Evolutionary conservation across 1,140 invertebrate species (phyloP).

Genomic region (Leptinotarsa texana): DNA sequence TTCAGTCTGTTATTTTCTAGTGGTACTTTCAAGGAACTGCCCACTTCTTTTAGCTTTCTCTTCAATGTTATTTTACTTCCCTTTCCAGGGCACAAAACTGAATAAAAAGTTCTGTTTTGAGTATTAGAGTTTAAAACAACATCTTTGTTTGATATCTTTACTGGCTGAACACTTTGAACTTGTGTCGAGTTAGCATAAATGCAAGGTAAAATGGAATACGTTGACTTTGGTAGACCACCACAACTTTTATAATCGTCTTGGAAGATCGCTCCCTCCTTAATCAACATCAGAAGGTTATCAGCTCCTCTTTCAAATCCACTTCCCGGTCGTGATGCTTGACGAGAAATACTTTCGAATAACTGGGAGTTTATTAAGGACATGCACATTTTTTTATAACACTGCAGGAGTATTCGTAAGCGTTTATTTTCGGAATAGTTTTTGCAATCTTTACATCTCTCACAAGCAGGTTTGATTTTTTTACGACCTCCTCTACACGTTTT

Average conservation of each 20-base stretch:
- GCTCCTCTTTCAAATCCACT: constrained; percentile 52
- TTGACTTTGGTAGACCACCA: constrained; percentile 69
- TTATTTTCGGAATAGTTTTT: constrained; percentile 82
- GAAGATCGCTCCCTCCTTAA: constrained; percentile 79
- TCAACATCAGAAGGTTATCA: constrained; percentile 69
- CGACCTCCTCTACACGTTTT: constrained; percentile 77
- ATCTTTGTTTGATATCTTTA: constrained; percentile 34
- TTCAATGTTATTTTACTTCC: constrained; percentile 84
- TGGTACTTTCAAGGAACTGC: constrained; percentile 24
- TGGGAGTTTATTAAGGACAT: constrained; percentile 75
- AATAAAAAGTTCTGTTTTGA: constrained; percentile 74
- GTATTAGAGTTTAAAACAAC: constrained; percentile 54
- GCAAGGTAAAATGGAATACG: constrained; percentile 73
- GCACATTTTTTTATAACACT: constrained; percentile 88
- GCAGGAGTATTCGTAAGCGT: constrained; percentile 76
- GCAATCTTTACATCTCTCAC: constrained; percentile 84
- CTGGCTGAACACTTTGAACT: constrained; percentile 61
- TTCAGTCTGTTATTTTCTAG: constrained; percentile 17
- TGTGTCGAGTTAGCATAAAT: constrained; percentile 67
- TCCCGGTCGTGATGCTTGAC: constrained; percentile 58
- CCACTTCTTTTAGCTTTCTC: constrained; percentile 67
- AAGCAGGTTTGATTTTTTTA: constrained; percentile 82
- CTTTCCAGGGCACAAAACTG: constrained; percentile 75
- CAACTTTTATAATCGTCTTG: constrained; percentile 75
- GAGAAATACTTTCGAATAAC: constrained; percentile 67